Conservation (phyloP, 1,140 invertebrate species). For the Coptotermes formosanus region DNA sequence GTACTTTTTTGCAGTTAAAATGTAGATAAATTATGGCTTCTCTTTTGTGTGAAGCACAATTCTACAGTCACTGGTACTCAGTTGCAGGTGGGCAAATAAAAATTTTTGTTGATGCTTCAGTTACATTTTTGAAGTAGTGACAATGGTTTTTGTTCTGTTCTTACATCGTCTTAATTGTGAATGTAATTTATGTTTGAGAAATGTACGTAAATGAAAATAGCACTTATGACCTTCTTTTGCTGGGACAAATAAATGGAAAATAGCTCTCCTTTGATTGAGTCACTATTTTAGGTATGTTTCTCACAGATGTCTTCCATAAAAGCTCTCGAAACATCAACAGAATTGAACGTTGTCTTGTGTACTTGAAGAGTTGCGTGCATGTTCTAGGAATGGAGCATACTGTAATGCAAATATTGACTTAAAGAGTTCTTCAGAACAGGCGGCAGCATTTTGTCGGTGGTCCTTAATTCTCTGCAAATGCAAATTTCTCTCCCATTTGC, state of each 20-base stretch:
- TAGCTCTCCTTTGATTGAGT: neutral
- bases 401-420: constrained; percentile 28
- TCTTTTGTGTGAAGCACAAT: no score
- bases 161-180: neutral
- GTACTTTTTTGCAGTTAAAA: no score
- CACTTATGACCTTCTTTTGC: neutral
- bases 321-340: constrained; percentile 15
- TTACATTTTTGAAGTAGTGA: no score
- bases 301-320: constrained; percentile 9
- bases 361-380: neutral
- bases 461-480: constrained; percentile 29
- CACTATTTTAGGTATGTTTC: neutral
- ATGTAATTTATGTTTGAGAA: neutral
- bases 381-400: constrained; percentile 15
- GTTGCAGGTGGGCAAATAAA: no score
- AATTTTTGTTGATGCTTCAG: no score
- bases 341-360: constrained; percentile 6
- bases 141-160: no score
- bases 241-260: neutral
- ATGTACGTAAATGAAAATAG: neutral
- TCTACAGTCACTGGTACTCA: no score
- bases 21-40: no score
- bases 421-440: constrained; percentile 18
- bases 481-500: constrained; percentile 25
- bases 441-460: constrained; percentile 1